Conservation (phyloP, 2,113 vertebrate species). For the Reinhardtius hippoglossoides region DNA sequence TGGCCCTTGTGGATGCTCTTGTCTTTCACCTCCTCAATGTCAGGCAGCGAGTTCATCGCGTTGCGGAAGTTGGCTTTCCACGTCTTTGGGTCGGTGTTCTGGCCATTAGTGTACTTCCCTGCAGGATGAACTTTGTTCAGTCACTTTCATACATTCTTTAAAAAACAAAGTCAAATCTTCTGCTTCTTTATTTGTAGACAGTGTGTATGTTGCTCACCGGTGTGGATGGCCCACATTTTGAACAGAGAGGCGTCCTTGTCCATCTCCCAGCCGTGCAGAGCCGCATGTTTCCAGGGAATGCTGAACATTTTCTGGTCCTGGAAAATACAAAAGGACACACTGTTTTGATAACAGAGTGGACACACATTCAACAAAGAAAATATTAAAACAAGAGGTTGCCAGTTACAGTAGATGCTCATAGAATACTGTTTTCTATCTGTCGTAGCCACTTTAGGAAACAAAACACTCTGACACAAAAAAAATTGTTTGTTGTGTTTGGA, state of each 20-base stretch:
- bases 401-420: neutral
- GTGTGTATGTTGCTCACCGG: constrained; percentile 83
- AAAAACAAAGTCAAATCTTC: too few relatives aligned
- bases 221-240: constrained; percentile 95
- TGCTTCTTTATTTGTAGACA: neutral
- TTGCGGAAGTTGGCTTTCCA: constrained; percentile 99
- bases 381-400: neutral
- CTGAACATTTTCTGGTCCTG: constrained; percentile 92
- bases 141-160: neutral
- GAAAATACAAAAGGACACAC: neutral
- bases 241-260: constrained; percentile 95
- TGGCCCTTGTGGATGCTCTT: constrained; percentile 93
- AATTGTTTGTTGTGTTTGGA: too few relatives aligned
- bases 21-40: constrained; percentile 95
- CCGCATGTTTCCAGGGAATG: constrained; percentile 98
- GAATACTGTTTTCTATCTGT: neutral
- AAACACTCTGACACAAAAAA: too few relatives aligned
- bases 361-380: neutral
- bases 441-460: neutral
- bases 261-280: constrained; percentile 95
- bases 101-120: constrained; percentile 90
- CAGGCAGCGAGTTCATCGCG: constrained; percentile 97
- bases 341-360: neutral
- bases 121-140: constrained; percentile 10
- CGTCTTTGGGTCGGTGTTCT: constrained; percentile 90